Base-by-base conservation (phyloP, 2,888 invertebrate genomes). In the Drosophila trichaetosa region DNA sequence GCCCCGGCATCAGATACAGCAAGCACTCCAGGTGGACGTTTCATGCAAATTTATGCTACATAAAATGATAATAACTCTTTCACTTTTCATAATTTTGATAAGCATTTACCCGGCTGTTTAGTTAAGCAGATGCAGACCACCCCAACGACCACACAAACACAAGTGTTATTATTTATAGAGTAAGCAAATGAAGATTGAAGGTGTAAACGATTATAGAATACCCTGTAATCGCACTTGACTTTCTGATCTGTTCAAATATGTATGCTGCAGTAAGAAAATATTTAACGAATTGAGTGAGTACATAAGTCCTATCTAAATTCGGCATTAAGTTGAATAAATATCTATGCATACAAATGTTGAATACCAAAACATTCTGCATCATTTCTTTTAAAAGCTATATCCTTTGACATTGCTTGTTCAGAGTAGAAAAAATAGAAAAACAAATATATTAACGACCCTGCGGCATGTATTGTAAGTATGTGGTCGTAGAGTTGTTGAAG, bases 41-140 rank as follows among this genome's bases (percentile, higher is more conserved):
- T 64, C 76, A 83, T 80, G 82, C 68, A 83, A 84, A 84, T 84
- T 83, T 84, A 84, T 84, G 83, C 76, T 75, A 80, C 83, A 84
- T 84, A 83, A 84, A 84, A 84, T 83, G 80, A 83, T 83, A 84
- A 84, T 83, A 84, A 82, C 80, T 84, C 82, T 80, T 83, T 83
- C 81, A 77, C 83, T 81, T 83, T 83, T 81, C 82, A 81, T 81
- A 83, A 81, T 83, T 83, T 83, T 65, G 77, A 69, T 69, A 71
- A 76, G 81, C 77, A 79, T 81, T 83, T 83, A 80, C 83, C 79
- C 76, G 77, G 72, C 75, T 81, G 83, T 76, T 77, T 76, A 75
- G 77, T 73, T 66, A 67, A 71, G 73, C 59, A 63, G 42, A 57
- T 53, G 67, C 24, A 57, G 46, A 54, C 60, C 40, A 16, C 51